Evolutionary conservation across 2,113 vertebrate species (phyloP).

Genomic region (Hippocampus guttulatus): DNA sequence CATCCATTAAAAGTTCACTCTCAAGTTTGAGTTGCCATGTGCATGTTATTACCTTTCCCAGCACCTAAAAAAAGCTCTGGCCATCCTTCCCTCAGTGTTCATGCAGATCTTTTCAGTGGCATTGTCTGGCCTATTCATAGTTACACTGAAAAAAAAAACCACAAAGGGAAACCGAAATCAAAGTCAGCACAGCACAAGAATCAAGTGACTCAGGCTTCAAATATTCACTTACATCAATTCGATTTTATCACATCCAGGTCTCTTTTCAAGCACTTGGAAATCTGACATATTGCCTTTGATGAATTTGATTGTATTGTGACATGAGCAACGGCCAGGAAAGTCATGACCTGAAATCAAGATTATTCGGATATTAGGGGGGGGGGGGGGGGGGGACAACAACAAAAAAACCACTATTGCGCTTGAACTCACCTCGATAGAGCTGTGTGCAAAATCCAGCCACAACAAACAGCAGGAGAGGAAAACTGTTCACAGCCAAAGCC

Average conservation of each 20-base stretch:
- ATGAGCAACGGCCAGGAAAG: conserved; percentile 53
- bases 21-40: neutral
- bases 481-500: conserved; percentile 36
- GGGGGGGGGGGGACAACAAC: neutral
- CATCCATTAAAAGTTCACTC: neutral
- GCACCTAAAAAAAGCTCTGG: conserved; percentile 46
- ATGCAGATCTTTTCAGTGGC: conserved; percentile 43
- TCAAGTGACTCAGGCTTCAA: fast-evolving
- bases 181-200: neutral
- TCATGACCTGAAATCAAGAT: conserved; percentile 39
- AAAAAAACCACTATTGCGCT: too few species aligned
- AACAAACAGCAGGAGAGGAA: conserved; percentile 31
- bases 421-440: conserved; percentile 50
- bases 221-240: conserved; percentile 64
- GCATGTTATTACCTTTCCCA: conserved; percentile 64
- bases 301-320: conserved; percentile 10
- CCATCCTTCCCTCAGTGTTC: conserved; percentile 27
- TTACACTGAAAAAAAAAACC: conserved; percentile 57
- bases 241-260: conserved; percentile 38
- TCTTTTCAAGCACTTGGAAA: conserved; percentile 52
- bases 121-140: conserved; percentile 11
- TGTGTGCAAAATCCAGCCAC: conserved; percentile 48
- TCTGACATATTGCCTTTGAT: conserved; percentile 39
- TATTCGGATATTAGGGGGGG: neutral
- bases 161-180: neutral